Evolutionary conservation across 2,113 vertebrate genomes (phyloP).

Genomic region (Numenius arquata): DNA sequence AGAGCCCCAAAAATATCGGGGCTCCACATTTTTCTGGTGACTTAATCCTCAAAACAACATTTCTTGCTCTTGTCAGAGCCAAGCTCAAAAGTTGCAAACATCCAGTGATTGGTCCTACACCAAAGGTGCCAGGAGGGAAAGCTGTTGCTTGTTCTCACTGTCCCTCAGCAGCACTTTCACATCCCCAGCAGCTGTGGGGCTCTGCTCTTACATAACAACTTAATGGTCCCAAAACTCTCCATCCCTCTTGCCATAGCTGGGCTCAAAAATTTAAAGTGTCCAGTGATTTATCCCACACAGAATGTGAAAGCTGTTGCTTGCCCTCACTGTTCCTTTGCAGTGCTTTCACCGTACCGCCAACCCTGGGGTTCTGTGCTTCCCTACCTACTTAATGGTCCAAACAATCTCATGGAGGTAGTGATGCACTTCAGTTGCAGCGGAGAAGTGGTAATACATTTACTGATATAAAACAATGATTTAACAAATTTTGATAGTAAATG

Average conservation of each 20-base stretch:
- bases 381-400: neutral
- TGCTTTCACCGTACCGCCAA: neutral
- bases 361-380: too few relatives aligned
- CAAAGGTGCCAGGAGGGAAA: too few relatives aligned
- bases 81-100: too few relatives aligned
- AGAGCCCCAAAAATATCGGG: too few relatives aligned
- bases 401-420: neutral
- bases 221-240: neutral
- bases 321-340: neutral
- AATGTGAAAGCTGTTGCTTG: neutral
- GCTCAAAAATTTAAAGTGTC: neutral
- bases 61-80: too few relatives aligned
- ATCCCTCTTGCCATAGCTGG: neutral
- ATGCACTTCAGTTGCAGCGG: neutral
- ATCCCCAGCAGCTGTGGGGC: neutral
- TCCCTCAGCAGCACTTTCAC: neutral
- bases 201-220: neutral
- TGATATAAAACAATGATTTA: too few relatives aligned
- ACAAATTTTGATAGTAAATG: too few relatives aligned
- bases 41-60: too few relatives aligned
- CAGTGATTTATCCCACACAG: neutral
- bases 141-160: too few relatives aligned
- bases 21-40: too few relatives aligned
- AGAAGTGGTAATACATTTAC: neutral
- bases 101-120: too few relatives aligned